Evolutionary conservation across 1,140 invertebrate species (phyloP).

Genomic region (Drosophila ironensis): DNA sequence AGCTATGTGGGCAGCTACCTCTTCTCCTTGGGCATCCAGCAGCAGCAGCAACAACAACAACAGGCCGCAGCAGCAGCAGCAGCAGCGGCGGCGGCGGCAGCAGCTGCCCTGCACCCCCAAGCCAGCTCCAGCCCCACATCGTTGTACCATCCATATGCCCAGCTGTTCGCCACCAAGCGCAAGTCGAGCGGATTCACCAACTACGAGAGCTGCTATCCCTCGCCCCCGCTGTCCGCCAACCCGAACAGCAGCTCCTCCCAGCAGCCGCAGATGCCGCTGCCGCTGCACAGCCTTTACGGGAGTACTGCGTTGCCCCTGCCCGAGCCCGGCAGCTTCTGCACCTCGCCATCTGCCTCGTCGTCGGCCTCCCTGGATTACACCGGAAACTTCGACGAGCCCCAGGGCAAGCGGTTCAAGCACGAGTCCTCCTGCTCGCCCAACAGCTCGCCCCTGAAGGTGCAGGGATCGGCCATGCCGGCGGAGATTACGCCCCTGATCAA

Average conservation of each 20-base stretch:
- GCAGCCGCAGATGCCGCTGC: conserved; percentile 49
- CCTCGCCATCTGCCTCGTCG: conserved; percentile 72
- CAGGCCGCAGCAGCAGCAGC: conserved; percentile 33
- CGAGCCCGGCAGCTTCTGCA: conserved; percentile 65
- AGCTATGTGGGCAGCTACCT: conserved; percentile 85
- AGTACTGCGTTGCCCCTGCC: conserved; percentile 36
- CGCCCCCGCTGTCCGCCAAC: conserved; percentile 77
- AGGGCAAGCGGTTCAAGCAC: conserved; percentile 64
- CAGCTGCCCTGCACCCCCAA: conserved; percentile 73
- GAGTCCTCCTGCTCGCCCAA: conserved; percentile 72
- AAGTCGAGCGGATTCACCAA: conserved; percentile 52
- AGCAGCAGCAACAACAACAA: conserved; percentile 83
- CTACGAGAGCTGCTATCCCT: conserved; percentile 76
- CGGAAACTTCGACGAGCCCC: conserved; percentile 50
- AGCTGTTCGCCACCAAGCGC: conserved; percentile 61
- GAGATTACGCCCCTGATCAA: conserved; percentile 83
- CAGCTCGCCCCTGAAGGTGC: conserved; percentile 68
- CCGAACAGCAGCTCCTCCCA: conserved; percentile 14
- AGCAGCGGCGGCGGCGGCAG: conserved; percentile 55
- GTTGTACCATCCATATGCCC: conserved; percentile 71
- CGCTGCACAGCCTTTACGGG: conserved; percentile 45
- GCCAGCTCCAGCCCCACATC: conserved; percentile 34
- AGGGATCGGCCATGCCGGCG: conserved; percentile 84
- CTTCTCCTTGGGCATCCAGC: conserved; percentile 84
- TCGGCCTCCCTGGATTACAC: conserved; percentile 60